Evolutionary conservation across 92 coral and sea anemone genomes (phyloP).

Genomic region (Scolanthus callimorphus): DNA sequence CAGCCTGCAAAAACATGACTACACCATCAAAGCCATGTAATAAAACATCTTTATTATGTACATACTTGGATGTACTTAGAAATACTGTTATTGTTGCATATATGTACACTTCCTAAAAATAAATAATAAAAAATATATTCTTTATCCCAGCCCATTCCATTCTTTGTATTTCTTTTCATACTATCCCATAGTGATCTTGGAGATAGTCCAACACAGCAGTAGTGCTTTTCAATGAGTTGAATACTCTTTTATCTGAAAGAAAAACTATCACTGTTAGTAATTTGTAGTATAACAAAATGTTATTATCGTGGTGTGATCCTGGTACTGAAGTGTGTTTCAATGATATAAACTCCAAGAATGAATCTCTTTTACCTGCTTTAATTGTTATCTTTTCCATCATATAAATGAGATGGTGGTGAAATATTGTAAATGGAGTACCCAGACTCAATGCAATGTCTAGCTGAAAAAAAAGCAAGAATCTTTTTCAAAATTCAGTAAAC

Average conservation of each 20-base stretch:
- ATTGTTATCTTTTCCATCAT: slow-evolving; percentile 85
- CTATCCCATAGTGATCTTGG: slow-evolving; percentile 54
- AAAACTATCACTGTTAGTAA: not conserved
- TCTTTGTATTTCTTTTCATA: too few species aligned
- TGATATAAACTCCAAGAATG: too few species aligned
- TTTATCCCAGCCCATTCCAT: too few species aligned
- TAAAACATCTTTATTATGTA: not conserved
- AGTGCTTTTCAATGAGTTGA: slow-evolving; percentile 81
- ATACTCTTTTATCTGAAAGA: slow-evolving; percentile 78
- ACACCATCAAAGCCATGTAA: too few species aligned
- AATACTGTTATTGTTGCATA: not conserved
- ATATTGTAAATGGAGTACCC: slow-evolving; percentile 85
- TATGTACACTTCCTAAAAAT: not conserved
- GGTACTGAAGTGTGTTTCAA: not conserved
- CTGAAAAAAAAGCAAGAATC: slow-evolving; percentile 50
- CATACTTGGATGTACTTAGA: not conserved
- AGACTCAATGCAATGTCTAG: slow-evolving; percentile 70
- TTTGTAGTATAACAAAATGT: too few species aligned
- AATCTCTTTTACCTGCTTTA: slow-evolving; percentile 68
- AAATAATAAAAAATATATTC: too few species aligned
- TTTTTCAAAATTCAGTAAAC: too few species aligned
- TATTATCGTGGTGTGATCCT: too few species aligned
- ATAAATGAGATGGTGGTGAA: slow-evolving; percentile 90
- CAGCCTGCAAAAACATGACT: too few species aligned
- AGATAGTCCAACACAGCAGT: slow-evolving; percentile 86